Conservation (phyloP, 2,797 vertebrate species). For the Iguana delicatissima region DNA sequence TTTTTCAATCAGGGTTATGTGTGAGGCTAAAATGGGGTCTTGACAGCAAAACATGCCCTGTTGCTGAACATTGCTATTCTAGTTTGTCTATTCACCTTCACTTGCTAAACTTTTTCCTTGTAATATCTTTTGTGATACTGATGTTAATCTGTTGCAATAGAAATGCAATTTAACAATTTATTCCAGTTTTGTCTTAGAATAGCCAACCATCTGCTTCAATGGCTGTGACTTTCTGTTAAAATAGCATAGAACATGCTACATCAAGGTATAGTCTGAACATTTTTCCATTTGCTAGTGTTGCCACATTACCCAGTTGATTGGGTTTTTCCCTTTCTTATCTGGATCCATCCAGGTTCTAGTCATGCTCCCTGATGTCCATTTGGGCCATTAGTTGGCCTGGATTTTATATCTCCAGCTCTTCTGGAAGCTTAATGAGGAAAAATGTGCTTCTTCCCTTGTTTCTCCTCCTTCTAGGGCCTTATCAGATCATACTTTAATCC, state of each 20-base stretch:
- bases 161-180: background rate
- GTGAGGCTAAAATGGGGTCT: background rate
- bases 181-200: background rate
- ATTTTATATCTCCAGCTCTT: too few relatives aligned
- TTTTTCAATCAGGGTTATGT: background rate
- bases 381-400: too few relatives aligned
- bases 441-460: too few relatives aligned
- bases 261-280: background rate
- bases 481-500: too few relatives aligned
- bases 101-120: background rate
- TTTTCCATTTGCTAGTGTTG: background rate
- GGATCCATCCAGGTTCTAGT: too few relatives aligned
- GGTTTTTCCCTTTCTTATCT: too few relatives aligned
- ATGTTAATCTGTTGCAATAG: background rate
- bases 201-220: background rate
- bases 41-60: too few relatives aligned
- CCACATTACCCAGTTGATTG: too few relatives aligned
- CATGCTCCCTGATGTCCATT: too few relatives aligned
- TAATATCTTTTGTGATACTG: background rate
- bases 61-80: background rate
- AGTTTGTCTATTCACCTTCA: background rate
- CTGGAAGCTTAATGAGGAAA: too few relatives aligned
- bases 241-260: background rate
- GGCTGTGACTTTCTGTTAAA: background rate
- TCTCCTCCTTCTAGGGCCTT: too few relatives aligned